Evolutionary conservation across 2,797 vertebrate genomes (phyloP).

Genomic region (Danio jaintianensis): DNA sequence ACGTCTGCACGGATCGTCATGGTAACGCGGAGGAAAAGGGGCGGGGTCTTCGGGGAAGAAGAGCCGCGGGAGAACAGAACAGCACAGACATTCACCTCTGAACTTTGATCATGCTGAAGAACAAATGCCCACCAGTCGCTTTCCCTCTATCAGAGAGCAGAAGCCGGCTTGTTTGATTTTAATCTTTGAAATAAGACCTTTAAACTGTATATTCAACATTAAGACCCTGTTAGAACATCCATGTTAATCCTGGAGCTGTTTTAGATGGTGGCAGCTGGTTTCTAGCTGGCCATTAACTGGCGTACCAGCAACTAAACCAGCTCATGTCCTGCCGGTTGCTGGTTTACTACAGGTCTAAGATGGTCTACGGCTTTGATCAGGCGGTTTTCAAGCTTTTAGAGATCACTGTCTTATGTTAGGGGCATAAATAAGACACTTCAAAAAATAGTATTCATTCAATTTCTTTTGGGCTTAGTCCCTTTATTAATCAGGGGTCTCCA

Average conservation of each 20-base stretch:
- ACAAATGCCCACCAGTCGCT: background rate
- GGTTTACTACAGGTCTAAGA: background rate
- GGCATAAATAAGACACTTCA: no score
- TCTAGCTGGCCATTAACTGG: background rate
- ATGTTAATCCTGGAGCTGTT: background rate
- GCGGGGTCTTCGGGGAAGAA: constrained; percentile 67
- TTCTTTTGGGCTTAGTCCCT: no score
- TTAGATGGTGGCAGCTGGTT: background rate
- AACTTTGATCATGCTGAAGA: constrained; percentile 24
- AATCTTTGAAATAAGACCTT: background rate
- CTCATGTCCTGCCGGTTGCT: background rate
- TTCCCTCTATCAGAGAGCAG: background rate
- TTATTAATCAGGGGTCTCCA: no score
- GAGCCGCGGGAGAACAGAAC: background rate
- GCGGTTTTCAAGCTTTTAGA: no score
- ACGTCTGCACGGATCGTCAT: constrained; percentile 78
- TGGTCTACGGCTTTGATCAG: background rate
- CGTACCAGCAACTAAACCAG: no score
- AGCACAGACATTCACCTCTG: constrained; percentile 6
- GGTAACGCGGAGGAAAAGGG: constrained; percentile 75
- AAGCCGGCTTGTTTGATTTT: background rate
- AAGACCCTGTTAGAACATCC: background rate
- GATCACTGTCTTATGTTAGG: no score
- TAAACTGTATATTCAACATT: background rate
- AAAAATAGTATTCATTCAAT: no score